These are phyloP conservation scores for Euplagia quadripunctaria DNA, from an alignment of 2,888 invertebrate genomes.

Conservation along the genomic window DNA sequence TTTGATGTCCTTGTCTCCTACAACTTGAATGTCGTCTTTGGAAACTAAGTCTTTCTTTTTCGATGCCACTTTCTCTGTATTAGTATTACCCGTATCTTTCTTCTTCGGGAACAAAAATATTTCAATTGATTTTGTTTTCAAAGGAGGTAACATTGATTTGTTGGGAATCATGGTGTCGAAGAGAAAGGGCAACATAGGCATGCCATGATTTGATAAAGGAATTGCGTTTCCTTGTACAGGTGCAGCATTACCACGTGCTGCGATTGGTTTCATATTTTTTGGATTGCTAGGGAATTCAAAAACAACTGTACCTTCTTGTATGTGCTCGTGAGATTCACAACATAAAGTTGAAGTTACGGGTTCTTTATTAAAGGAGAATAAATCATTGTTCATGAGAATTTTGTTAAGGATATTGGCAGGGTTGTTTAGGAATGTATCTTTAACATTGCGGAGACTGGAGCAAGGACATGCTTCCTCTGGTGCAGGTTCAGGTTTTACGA, in stretches of 20 bases:
- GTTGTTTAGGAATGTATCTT: constrained; percentile 56
- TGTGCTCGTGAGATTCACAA: constrained; percentile 75
- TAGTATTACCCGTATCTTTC: constrained; percentile 53
- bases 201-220: constrained; percentile 9
- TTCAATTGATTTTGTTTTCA: constrained; percentile 71
- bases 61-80: constrained; percentile 39
- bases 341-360: constrained; percentile 65
- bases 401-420: constrained; percentile 70
- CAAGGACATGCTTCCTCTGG: constrained; percentile 72
- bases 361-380: constrained; percentile 67
- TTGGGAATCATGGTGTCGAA: constrained; percentile 59
- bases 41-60: constrained; percentile 52
- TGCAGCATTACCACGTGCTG: constrained; percentile 19
- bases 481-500: constrained; percentile 49
- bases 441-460: constrained; percentile 57
- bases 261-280: constrained; percentile 27
- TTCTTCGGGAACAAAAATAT: constrained; percentile 75
- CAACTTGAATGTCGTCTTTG: constrained; percentile 65
- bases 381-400: constrained; percentile 68
- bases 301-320: constrained; percentile 69
- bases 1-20: constrained; percentile 69
- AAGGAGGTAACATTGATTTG: constrained; percentile 45
- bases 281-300: constrained; percentile 68
- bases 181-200: constrained; percentile 59
- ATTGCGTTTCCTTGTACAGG: constrained; percentile 15